A percentile compares a stretch with the other conserved stretches of the same genome.
phyloP scores from a whole-genome alignment of 2,888 invertebrate species.

The Mystacides longicornis region DNA sequence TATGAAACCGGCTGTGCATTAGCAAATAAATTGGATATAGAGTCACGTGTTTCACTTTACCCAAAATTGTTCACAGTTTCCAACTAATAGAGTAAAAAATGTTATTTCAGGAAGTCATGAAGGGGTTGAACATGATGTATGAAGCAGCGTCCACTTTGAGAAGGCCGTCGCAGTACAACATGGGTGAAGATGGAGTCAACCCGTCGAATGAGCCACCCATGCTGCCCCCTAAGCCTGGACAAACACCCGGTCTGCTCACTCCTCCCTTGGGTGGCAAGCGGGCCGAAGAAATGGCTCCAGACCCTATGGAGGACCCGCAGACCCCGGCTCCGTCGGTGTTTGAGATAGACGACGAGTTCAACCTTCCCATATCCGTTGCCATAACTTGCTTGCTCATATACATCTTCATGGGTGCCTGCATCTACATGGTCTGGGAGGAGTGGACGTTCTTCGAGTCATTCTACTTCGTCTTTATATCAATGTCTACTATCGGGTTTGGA shows the following conservation, averaged over 20 bases:
- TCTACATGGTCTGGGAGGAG: constrained; percentile 68
- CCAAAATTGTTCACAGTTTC: no score
- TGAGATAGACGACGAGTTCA: constrained; percentile 88
- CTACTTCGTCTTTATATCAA: constrained; percentile 95
- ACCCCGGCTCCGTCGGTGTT: constrained; percentile 73
- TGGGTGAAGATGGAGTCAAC: constrained; percentile 42
- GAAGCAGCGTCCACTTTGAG: constrained; percentile 64
- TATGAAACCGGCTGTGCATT: no score
- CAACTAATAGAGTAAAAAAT: no score
- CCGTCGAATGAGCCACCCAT: constrained; percentile 43
- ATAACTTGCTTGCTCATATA: constrained; percentile 76
- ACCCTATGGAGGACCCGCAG: constrained; percentile 42
- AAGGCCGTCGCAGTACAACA: constrained; percentile 60
- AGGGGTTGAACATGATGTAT: constrained; percentile 73
- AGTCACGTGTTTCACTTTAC: no score
- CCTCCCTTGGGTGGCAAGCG: constrained; percentile 32
- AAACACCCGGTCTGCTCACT: constrained; percentile 19
- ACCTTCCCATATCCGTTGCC: constrained; percentile 86
- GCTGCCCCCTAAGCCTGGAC: constrained; percentile 22
- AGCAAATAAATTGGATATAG: no score
- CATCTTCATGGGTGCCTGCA: constrained; percentile 77
- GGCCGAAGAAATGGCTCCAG: constrained; percentile 28
- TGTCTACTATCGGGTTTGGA: constrained; percentile 96
- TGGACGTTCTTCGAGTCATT: constrained; percentile 94
- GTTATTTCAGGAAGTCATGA: constrained; percentile 72